Evolutionary conservation across 2,888 invertebrate species (phyloP).

Genomic region (Plutella xylostella): DNA sequence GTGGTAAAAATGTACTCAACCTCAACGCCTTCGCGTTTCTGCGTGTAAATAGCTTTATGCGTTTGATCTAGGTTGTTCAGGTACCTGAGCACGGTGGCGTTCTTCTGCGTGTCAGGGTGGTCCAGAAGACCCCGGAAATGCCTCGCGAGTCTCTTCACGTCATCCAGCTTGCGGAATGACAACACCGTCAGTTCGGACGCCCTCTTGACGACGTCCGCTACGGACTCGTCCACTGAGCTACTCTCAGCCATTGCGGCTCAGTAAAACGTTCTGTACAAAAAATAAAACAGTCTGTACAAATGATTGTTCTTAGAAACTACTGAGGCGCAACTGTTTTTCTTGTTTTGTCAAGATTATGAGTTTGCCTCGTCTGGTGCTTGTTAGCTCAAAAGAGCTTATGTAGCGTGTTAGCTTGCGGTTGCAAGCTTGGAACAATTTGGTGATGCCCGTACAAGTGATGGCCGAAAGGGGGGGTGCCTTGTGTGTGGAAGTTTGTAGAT

Average conservation of each 20-base stretch:
- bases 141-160: constrained; percentile 44
- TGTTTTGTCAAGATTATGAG: constrained; percentile 24
- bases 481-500: constrained; percentile 10
- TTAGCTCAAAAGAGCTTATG: constrained; percentile 15
- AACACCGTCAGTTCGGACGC: constrained; percentile 44
- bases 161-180: constrained; percentile 51
- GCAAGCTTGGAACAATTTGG: constrained; percentile 11
- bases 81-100: constrained; percentile 34
- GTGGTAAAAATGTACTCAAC: constrained; percentile 62
- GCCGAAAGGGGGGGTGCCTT: constrained; percentile 19
- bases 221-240: constrained; percentile 13
- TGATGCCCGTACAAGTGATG: constrained; percentile 21
- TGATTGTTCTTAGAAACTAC: constrained; percentile 21
- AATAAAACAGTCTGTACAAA: constrained; percentile 5
- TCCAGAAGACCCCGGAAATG: constrained; percentile 47
- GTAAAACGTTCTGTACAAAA: background rate
- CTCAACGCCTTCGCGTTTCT: constrained; percentile 47
- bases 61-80: constrained; percentile 39
- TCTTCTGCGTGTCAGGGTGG: constrained; percentile 42
- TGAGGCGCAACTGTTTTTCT: constrained; percentile 32
- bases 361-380: constrained; percentile 16
- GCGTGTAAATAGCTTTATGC: constrained; percentile 42
- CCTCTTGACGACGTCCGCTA: constrained; percentile 30
- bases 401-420: constrained; percentile 10
- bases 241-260: constrained; percentile 20